These are phyloP conservation scores for Lytechinus pictus DNA, from an alignment of 35 echinoderm and acorn worm genomes.

Conservation along the genomic window DNA sequence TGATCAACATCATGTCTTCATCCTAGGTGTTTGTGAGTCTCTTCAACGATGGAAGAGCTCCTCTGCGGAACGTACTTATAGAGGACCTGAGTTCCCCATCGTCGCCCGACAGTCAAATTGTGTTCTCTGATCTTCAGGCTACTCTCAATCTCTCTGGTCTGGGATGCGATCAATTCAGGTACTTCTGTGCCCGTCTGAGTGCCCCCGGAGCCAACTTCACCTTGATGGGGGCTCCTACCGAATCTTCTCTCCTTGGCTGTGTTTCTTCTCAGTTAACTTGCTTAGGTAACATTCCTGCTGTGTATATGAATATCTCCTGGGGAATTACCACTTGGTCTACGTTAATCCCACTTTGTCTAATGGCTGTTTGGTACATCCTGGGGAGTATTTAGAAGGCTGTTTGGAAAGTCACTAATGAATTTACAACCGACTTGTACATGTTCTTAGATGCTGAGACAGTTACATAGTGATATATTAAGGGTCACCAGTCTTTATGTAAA, in stretches of 20 bases:
- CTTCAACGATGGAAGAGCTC: not conserved
- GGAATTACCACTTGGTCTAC: too few relatives aligned
- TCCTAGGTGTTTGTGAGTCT: constrained; percentile 39
- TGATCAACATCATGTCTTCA: not conserved
- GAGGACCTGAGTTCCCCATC: constrained; percentile 23
- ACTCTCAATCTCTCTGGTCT: constrained; percentile 54
- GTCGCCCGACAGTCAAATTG: constrained; percentile 8
- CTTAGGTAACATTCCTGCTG: not conserved
- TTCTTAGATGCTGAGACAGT: too few relatives aligned
- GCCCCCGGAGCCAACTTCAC: constrained; percentile 51
- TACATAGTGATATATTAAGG: too few relatives aligned
- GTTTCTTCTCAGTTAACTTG: not conserved
- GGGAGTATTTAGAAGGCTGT: too few relatives aligned
- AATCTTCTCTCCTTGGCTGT: not conserved
- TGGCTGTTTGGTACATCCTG: too few relatives aligned
- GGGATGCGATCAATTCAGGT: constrained; percentile 33
- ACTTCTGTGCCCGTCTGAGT: constrained; percentile 56
- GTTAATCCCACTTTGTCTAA: too few relatives aligned
- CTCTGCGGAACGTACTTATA: not conserved
- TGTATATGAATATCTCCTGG: not conserved
- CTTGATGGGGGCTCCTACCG: constrained; percentile 11
- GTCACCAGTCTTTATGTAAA: too few relatives aligned
- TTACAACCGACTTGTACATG: too few relatives aligned
- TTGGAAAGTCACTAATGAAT: too few relatives aligned
- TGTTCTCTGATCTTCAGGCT: constrained; percentile 57